Conservation (phyloP, 2,113 vertebrate genomes). For the Eubucco bourcierii region DNA sequence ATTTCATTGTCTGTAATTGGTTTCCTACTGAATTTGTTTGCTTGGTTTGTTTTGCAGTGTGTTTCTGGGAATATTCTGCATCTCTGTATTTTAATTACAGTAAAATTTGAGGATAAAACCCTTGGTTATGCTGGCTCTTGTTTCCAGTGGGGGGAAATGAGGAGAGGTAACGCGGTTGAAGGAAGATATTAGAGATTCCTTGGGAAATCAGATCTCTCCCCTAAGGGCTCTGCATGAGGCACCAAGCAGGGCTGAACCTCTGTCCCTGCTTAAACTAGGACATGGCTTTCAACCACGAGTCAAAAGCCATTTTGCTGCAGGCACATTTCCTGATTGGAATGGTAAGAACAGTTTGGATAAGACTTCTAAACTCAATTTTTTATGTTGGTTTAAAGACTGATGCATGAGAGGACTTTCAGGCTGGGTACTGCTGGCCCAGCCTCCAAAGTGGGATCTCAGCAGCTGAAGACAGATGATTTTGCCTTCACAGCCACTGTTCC, state of each 20-base stretch:
- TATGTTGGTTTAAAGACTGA: slow-evolving; percentile 5
- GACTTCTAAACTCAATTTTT: not conserved
- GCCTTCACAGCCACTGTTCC: not conserved
- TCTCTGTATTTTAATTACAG: slow-evolving; percentile 71
- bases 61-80: slow-evolving; percentile 65
- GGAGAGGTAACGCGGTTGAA: slow-evolving; percentile 10
- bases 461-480: not conserved
- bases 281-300: not conserved
- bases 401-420: not conserved
- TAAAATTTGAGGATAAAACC: slow-evolving; percentile 67
- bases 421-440: not conserved
- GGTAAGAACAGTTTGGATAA: slow-evolving; percentile 13
- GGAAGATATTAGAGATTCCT: slow-evolving; percentile 50
- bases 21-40: slow-evolving; percentile 61
- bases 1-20: slow-evolving; percentile 61
- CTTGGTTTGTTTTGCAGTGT: slow-evolving; percentile 63
- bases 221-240: slow-evolving; percentile 37
- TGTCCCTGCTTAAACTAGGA: slow-evolving; percentile 43
- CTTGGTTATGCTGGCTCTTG: slow-evolving; percentile 24
- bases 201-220: slow-evolving; percentile 54
- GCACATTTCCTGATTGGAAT: not conserved
- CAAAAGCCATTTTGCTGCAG: slow-evolving; percentile 43
- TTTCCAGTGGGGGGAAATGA: slow-evolving; percentile 27
- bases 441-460: not conserved
- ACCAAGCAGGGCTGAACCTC: slow-evolving; percentile 22